phyloP scores from a whole-genome alignment of 2,888 invertebrate genomes.

The Acanthosepion esculentum region DNA sequence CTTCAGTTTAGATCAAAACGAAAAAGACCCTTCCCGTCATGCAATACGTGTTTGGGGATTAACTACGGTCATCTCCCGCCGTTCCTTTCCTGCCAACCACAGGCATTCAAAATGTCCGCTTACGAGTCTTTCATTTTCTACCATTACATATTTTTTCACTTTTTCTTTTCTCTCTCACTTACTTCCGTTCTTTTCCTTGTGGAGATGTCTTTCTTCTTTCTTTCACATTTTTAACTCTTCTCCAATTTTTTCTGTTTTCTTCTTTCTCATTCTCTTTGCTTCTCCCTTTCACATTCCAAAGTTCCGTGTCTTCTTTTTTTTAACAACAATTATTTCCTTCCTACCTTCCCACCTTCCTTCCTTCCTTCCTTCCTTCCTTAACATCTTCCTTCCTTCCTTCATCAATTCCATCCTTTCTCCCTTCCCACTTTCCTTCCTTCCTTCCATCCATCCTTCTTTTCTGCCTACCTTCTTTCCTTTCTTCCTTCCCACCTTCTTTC shows the following conservation, averaged over 20 bases:
- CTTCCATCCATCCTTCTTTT: not conserved
- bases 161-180: not conserved
- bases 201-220: not conserved
- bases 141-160: not conserved
- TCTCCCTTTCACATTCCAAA: not conserved
- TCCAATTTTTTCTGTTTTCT: not conserved
- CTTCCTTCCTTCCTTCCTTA: not conserved
- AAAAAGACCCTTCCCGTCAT: not conserved
- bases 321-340: not conserved
- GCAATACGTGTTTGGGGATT: not conserved
- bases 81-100: not conserved
- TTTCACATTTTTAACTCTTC: not conserved
- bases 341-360: not conserved
- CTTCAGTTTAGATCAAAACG: not conserved
- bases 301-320: not conserved
- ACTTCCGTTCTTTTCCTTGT: not conserved
- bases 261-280: not conserved
- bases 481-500: not conserved
- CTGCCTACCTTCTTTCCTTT: not conserved
- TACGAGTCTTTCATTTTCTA: not conserved
- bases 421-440: not conserved
- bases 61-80: not conserved
- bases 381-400: not conserved
- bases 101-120: not conserved
- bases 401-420: no score